phyloP scores from a whole-genome alignment of 2,888 invertebrate species.

The Tubulanus polymorphus region DNA sequence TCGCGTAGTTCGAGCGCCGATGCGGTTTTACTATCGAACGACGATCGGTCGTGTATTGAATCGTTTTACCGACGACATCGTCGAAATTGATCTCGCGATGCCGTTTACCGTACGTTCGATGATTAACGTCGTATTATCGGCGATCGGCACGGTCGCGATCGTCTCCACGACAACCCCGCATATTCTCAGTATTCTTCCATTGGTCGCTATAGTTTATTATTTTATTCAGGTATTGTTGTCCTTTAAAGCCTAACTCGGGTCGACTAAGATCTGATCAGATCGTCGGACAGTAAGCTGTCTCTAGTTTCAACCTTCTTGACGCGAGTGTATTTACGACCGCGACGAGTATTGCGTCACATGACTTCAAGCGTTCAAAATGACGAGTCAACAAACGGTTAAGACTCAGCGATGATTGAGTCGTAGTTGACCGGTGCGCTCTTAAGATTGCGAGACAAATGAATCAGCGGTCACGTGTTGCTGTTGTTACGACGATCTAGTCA shows the following conservation, averaged over 20 bases:
- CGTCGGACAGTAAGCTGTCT: too few relatives aligned
- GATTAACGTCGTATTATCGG: constrained; percentile 32
- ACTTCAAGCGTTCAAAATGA: neutral
- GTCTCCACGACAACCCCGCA: constrained; percentile 28
- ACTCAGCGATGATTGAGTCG: too few relatives aligned
- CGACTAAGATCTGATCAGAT: too few relatives aligned
- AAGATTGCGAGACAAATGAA: too few relatives aligned
- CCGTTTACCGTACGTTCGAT: constrained; percentile 44
- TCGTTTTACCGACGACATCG: constrained; percentile 40
- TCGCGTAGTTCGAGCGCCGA: constrained; percentile 38
- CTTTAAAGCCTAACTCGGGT: too few relatives aligned
- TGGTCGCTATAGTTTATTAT: constrained; percentile 37
- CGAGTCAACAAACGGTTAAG: too few relatives aligned
- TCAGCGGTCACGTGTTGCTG: too few relatives aligned
- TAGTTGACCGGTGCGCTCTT: too few relatives aligned
- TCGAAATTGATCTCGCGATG: constrained; percentile 37
- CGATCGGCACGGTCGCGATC: constrained; percentile 25
- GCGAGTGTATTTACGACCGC: too few relatives aligned
- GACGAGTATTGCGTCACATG: neutral
- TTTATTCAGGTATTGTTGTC: constrained; percentile 46
- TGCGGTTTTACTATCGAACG: constrained; percentile 43
- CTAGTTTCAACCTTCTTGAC: too few relatives aligned
- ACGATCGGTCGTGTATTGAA: constrained; percentile 55
- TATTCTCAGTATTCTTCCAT: constrained; percentile 31
- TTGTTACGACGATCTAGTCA: too few relatives aligned